Base-by-base conservation (phyloP, 2,888 invertebrate species). In the Alloplasta piceator region DNA sequence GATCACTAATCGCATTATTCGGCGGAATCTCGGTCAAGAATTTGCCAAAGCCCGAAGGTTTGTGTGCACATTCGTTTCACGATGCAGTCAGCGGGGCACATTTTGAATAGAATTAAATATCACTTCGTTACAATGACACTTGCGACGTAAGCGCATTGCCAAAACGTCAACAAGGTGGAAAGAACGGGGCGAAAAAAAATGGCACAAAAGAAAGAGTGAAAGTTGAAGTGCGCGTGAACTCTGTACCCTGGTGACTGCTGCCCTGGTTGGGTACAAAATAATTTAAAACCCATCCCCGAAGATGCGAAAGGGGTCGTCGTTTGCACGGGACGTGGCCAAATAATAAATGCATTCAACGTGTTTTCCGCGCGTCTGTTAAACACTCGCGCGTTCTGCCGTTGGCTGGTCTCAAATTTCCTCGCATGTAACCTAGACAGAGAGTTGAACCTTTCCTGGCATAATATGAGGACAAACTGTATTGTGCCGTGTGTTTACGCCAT, bases 311-410 rank as follows among this genome's bases (percentile, higher is more conserved):
- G 26, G 74, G 78, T 78, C 74, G 78, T 75, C 81, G 74, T 66
- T 71, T 74, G 73, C 78, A 71, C 78, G 71, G 26, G 78, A 81
- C 78, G 55, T 26, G 73, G 66, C 60, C 70, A 60, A 81, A 74
- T 78, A 81, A 81, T 81, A 74, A 81, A 81, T 81, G 81, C 78
- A 61, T 74, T 55, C 70, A 78, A 71, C 81, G 81, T 81, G 81
- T 73, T 46, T 48, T 48, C 58, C 50, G 55, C 56, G 68, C 64
- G 16, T 48, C 39, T 63, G 43, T 39, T 48, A 55, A 6, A 16
- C 26, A 48, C 64, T 36, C 64, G 48, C 41, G 55, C 67, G 46
- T 75, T 36, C 78, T 74, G 74, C 63, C 58, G 16, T 58, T 46
- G 16, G 41, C 75, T 9, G 67, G 50, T 61, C 66, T 66, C 71